Conservation (phyloP, 2,888 invertebrate genomes). For the Nemotelus pantherinus region DNA sequence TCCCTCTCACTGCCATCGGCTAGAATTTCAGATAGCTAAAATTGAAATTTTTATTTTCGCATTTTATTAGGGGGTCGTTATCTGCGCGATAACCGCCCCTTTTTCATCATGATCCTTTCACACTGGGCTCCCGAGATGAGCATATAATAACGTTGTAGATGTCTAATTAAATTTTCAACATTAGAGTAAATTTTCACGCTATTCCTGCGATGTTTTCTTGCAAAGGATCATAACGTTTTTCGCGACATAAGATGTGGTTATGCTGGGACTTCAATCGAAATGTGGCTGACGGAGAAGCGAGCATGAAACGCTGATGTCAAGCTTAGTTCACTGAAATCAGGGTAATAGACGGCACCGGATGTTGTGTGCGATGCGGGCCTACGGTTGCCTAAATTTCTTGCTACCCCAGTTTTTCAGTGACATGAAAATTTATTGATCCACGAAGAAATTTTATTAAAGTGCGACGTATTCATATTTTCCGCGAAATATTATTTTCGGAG, state of each 20-base stretch:
- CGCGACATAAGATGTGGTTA: background rate
- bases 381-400: background rate
- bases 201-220: background rate
- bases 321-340: background rate
- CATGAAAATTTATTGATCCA: slow-evolving; percentile 39
- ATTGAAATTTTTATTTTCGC: slow-evolving; percentile 37
- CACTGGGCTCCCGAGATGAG: slow-evolving; percentile 20
- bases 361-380: background rate
- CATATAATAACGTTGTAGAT: slow-evolving; percentile 4
- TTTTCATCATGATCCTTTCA: slow-evolving; percentile 50
- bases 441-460: slow-evolving; percentile 36
- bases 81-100: slow-evolving; percentile 57
- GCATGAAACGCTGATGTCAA: background rate
- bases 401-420: slow-evolving; percentile 15
- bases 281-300: background rate
- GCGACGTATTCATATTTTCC: slow-evolving; percentile 31
- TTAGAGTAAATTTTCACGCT: background rate
- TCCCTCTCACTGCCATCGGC: background rate
- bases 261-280: background rate
- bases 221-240: background rate
- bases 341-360: background rate
- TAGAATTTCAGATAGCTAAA: slow-evolving; percentile 39
- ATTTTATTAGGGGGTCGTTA: slow-evolving; percentile 53
- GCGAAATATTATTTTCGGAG: background rate
- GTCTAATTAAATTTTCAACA: slow-evolving; percentile 19